Conservation (phyloP, 2,113 vertebrate species). For the Saccopteryx leptura region DNA sequence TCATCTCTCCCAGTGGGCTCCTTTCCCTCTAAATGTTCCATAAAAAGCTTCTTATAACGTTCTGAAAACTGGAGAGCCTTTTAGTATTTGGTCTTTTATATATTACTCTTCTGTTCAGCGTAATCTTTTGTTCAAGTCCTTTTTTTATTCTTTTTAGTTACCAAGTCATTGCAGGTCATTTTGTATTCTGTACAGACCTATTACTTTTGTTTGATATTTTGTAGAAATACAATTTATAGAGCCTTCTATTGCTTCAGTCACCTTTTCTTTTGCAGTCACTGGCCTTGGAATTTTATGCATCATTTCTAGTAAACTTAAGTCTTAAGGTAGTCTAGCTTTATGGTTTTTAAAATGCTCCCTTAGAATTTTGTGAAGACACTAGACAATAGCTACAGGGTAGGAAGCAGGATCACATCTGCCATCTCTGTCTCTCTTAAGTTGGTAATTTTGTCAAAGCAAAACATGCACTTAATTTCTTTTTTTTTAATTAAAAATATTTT, state of each 20-base stretch:
- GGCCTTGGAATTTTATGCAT: neutral
- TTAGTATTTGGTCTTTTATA: neutral
- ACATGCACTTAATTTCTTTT: neutral
- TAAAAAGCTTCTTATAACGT: neutral
- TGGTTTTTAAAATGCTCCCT: neutral
- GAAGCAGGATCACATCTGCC: neutral
- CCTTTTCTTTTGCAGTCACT: neutral
- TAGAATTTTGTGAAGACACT: slow-evolving; percentile 15
- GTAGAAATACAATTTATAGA: neutral
- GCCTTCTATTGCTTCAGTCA: neutral
- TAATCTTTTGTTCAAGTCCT: neutral
- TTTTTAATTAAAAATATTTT: too few relatives aligned
- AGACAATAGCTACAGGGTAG: neutral
- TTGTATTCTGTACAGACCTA: neutral
- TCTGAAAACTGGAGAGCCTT: neutral
- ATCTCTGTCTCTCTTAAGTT: neutral
- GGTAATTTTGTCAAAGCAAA: neutral
- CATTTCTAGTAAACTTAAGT: neutral
- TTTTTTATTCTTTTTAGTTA: neutral
- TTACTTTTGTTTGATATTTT: neutral
- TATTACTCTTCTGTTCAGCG: neutral
- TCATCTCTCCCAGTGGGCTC: neutral
- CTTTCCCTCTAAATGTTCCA: neutral
- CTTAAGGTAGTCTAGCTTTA: neutral
- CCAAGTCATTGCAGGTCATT: neutral